Evolutionary conservation across 1,140 invertebrate genomes (phyloP).

Genomic region (Macrotrachela quadricornifera): DNA sequence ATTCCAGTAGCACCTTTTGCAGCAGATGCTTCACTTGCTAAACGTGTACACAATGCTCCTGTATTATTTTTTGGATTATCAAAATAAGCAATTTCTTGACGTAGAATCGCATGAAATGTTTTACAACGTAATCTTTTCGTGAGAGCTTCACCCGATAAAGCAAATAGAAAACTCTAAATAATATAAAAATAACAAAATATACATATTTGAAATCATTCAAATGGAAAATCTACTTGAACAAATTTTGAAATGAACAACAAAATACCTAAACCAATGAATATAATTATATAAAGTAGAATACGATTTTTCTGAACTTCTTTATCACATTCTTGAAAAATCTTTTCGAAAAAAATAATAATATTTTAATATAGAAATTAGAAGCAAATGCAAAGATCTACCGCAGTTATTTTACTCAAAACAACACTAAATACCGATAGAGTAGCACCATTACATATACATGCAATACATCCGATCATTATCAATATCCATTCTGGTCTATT

Average conservation of each 20-base stretch:
- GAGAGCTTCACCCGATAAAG: slow-evolving; percentile 32
- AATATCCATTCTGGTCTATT: slow-evolving; percentile 54
- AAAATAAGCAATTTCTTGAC: slow-evolving; percentile 76
- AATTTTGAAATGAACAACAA: slow-evolving; percentile 42
- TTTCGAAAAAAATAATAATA: slow-evolving; percentile 12
- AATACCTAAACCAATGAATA: slow-evolving; percentile 45
- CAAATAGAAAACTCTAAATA: slow-evolving; percentile 3
- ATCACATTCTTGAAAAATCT: slow-evolving; percentile 31
- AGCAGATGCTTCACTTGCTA: slow-evolving; percentile 28
- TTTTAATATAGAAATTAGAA: background rate
- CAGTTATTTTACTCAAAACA: slow-evolving; percentile 40
- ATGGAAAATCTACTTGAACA: slow-evolving; percentile 32
- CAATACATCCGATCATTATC: slow-evolving; percentile 46
- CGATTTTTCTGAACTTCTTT: slow-evolving; percentile 34
- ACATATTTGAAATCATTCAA: too few species aligned
- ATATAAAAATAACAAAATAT: background rate
- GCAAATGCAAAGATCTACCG: background rate
- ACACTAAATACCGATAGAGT: slow-evolving; percentile 57
- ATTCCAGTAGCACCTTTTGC: slow-evolving; percentile 4
- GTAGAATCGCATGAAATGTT: slow-evolving; percentile 51
- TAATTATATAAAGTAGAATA: slow-evolving; percentile 42
- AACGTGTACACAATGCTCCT: slow-evolving; percentile 48
- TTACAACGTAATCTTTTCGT: slow-evolving; percentile 40
- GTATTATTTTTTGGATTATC: slow-evolving; percentile 49
- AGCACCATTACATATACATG: slow-evolving; percentile 46